Evolutionary conservation across 2,888 invertebrate genomes (phyloP).

Genomic region (Cheilosia impressa): DNA sequence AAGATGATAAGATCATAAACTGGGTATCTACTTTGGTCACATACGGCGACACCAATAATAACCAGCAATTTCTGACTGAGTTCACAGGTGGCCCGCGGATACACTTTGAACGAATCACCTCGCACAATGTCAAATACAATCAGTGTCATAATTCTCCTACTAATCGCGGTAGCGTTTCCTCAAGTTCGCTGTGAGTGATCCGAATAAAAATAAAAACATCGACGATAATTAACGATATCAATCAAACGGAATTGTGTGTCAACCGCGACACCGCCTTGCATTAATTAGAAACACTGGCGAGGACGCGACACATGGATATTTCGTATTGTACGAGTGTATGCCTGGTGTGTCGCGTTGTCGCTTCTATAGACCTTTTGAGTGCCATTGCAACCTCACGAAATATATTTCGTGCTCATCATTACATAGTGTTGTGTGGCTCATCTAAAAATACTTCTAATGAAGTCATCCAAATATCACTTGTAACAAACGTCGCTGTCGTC

Average conservation of each 20-base stretch:
- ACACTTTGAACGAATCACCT: neutral
- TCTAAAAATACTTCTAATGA: constrained; percentile 72
- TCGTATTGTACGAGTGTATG: neutral
- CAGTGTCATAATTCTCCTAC: constrained; percentile 48
- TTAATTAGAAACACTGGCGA: constrained; percentile 43
- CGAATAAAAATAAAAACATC: constrained; percentile 19
- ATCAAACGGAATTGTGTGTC: constrained; percentile 48
- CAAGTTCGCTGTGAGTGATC: constrained; percentile 57
- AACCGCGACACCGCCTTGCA: constrained; percentile 24
- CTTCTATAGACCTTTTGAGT: constrained; percentile 1
- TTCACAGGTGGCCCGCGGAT: constrained; percentile 31
- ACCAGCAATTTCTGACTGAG: constrained; percentile 5
- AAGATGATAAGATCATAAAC: neutral
- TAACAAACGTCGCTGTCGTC: constrained; percentile 36
- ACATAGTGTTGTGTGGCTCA: constrained; percentile 12
- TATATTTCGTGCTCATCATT: neutral
- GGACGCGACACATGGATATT: constrained; percentile 52
- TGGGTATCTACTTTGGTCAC: constrained; percentile 3
- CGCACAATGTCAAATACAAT: constrained; percentile 41
- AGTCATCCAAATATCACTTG: constrained; percentile 71
- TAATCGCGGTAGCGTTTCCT: constrained; percentile 37
- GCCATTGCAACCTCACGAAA: neutral
- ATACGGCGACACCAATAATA: constrained; percentile 19
- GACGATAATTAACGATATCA: constrained; percentile 36
- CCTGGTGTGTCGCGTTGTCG: neutral